These are phyloP conservation scores for Brachystomella parvula DNA, from an alignment of 1,140 invertebrate species.

Conservation along the genomic window DNA sequence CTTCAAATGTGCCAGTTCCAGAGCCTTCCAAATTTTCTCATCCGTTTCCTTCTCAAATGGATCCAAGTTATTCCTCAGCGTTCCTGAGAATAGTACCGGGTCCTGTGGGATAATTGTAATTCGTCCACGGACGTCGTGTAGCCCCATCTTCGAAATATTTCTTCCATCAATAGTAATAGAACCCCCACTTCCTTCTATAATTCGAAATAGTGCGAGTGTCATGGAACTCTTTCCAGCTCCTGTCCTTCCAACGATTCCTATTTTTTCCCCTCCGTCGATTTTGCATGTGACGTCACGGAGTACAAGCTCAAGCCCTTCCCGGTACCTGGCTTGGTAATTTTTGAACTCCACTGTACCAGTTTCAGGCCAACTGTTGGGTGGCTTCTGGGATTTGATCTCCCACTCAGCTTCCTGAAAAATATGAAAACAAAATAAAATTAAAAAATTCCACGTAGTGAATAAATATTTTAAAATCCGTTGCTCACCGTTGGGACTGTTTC, in stretches of 20 bases:
- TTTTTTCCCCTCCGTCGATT: conserved; percentile 42
- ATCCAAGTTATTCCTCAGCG: conserved; percentile 71
- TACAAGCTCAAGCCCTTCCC: conserved; percentile 44
- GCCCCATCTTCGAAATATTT: conserved; percentile 45
- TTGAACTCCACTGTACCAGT: conserved; percentile 45
- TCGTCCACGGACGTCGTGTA: conserved; percentile 45
- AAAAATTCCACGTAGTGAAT: not conserved
- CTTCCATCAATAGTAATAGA: conserved; percentile 47
- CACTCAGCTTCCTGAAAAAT: conserved; percentile 58
- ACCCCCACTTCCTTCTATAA: conserved; percentile 44
- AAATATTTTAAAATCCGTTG: not conserved
- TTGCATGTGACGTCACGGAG: conserved; percentile 43
- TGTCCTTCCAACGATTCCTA: conserved; percentile 41
- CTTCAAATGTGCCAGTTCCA: conserved; percentile 53
- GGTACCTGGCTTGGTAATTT: conserved; percentile 42
- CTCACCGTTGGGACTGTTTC: conserved; percentile 52
- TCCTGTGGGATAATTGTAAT: conserved; percentile 59
- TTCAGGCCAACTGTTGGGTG: conserved; percentile 33
- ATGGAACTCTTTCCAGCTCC: conserved; percentile 54
- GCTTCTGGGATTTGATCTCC: conserved; percentile 47
- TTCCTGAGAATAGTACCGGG: conserved; percentile 58
- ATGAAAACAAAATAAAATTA: not conserved
- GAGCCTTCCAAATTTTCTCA: conserved; percentile 66
- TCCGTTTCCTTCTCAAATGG: conserved; percentile 72
- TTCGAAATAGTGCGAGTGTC: conserved; percentile 49